phyloP scores from a whole-genome alignment of 2,888 invertebrate genomes.

The Diplolepis rosae region DNA sequence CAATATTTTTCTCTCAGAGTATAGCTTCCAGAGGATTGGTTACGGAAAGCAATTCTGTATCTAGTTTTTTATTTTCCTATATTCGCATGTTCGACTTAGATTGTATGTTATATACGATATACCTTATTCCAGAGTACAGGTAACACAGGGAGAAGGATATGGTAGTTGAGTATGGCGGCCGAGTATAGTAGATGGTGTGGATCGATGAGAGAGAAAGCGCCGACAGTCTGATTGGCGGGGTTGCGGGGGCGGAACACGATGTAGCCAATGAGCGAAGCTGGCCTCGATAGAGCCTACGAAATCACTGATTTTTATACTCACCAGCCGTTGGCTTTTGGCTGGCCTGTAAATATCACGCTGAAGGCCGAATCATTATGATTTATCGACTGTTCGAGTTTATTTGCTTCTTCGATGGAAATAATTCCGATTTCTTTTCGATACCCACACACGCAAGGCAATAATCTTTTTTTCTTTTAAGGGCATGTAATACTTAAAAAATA shows the following conservation, averaged over 20 bases:
- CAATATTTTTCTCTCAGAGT: too few species aligned
- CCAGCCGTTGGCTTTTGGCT: conserved; percentile 56
- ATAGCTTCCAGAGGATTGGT: too few species aligned
- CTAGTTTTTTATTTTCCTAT: too few species aligned
- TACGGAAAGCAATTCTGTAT: too few species aligned
- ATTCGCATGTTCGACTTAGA: too few species aligned
- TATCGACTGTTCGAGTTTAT: conserved; percentile 47
- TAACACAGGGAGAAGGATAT: conserved; percentile 42
- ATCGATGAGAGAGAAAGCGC: conserved; percentile 52
- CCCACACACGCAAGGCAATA: not conserved
- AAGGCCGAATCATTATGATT: conserved; percentile 58
- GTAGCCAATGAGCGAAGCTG: conserved; percentile 71
- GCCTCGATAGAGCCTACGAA: conserved; percentile 68
- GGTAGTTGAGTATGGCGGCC: conserved; percentile 46
- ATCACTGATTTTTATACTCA: conserved; percentile 71
- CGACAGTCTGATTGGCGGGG: conserved; percentile 70
- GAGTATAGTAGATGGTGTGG: conserved; percentile 46
- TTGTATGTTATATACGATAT: not conserved
- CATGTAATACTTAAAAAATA: too few species aligned
- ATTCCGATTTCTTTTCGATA: not conserved
- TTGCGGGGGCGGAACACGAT: conserved; percentile 68
- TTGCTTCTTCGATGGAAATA: conserved; percentile 35
- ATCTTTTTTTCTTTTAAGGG: not conserved
- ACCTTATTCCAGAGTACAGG: not conserved
- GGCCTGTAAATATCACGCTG: conserved; percentile 59